phyloP scores from a whole-genome alignment of 1,140 invertebrate species.

The Callitettix versicolor region DNA sequence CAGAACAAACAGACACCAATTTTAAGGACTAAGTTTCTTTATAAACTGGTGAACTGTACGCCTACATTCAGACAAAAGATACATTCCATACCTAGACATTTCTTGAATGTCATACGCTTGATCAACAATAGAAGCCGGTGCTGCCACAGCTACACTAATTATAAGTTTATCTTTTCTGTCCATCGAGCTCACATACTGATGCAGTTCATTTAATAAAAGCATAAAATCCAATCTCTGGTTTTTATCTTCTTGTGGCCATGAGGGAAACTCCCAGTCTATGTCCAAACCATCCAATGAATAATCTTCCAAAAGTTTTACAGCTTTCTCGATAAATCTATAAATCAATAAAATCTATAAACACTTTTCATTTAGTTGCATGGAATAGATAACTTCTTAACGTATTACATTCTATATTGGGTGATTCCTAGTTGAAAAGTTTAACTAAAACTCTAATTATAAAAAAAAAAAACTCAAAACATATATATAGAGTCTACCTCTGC shows the following conservation, averaged over 20 bases:
- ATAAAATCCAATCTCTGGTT: slow-evolving; percentile 57
- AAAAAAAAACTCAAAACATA: too few relatives aligned
- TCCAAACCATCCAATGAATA: slow-evolving; percentile 69
- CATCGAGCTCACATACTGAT: slow-evolving; percentile 47
- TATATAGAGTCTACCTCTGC: too few relatives aligned
- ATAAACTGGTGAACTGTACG: too few relatives aligned
- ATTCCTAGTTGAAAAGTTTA: too few relatives aligned
- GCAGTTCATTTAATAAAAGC: slow-evolving; percentile 57
- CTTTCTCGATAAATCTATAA: slow-evolving; percentile 54
- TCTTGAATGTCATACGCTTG: slow-evolving; percentile 62
- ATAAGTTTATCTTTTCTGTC: slow-evolving; percentile 39
- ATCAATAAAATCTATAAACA: too few relatives aligned
- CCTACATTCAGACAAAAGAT: too few relatives aligned
- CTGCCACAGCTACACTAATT: slow-evolving; percentile 64
- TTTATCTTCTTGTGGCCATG: slow-evolving; percentile 36
- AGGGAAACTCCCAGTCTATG: slow-evolving; percentile 82
- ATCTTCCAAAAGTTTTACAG: slow-evolving; percentile 46
- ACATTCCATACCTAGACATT: slow-evolving; percentile 65
- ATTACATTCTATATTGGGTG: too few relatives aligned
- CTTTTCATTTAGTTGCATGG: too few relatives aligned
- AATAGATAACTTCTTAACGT: too few relatives aligned
- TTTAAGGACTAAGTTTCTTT: too few relatives aligned
- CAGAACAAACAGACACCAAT: too few relatives aligned
- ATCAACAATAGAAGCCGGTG: slow-evolving; percentile 58
- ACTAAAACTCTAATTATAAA: too few relatives aligned